Evolutionary conservation across 1,140 invertebrate species (phyloP).

Genomic region (Proctacanthus coquilletti): DNA sequence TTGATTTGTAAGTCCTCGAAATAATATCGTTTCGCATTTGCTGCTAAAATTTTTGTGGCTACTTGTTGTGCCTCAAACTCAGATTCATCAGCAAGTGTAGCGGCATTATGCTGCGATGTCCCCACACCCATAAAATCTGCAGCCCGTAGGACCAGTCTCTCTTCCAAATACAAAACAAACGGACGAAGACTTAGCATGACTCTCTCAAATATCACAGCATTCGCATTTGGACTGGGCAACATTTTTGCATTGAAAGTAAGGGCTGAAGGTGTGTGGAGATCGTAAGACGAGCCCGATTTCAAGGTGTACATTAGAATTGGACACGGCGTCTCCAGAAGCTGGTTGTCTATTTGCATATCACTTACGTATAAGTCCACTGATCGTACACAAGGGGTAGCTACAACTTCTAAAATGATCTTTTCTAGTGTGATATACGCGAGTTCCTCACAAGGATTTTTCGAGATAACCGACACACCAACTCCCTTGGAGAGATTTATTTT

Average conservation of each 20-base stretch:
- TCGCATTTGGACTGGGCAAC: slow-evolving; percentile 51
- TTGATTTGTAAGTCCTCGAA: slow-evolving; percentile 74
- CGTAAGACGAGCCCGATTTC: slow-evolving; percentile 22
- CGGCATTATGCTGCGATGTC: slow-evolving; percentile 24
- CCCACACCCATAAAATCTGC: slow-evolving; percentile 48
- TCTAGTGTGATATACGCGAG: slow-evolving; percentile 65
- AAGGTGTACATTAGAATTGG: slow-evolving; percentile 65
- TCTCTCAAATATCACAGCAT: slow-evolving; percentile 65
- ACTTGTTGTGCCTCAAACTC: slow-evolving; percentile 60
- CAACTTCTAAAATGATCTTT: slow-evolving; percentile 52
- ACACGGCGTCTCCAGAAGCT: slow-evolving; percentile 69
- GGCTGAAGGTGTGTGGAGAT: slow-evolving; percentile 24
- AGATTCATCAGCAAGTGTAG: slow-evolving; percentile 43
- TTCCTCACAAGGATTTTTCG: slow-evolving; percentile 66
- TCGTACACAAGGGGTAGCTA: slow-evolving; percentile 37
- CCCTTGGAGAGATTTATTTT: slow-evolving; percentile 32
- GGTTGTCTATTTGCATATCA: slow-evolving; percentile 83
- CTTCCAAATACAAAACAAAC: slow-evolving; percentile 73
- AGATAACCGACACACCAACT: slow-evolving; percentile 71
- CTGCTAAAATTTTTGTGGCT: slow-evolving; percentile 61
- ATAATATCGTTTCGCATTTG: slow-evolving; percentile 73
- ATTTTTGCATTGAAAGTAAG: slow-evolving; percentile 49
- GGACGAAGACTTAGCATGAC: slow-evolving; percentile 69
- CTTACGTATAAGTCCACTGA: slow-evolving; percentile 58
- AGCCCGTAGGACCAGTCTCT: slow-evolving; percentile 69